Conservation (phyloP, 2,888 invertebrate species). For the Xestia xanthographa region DNA sequence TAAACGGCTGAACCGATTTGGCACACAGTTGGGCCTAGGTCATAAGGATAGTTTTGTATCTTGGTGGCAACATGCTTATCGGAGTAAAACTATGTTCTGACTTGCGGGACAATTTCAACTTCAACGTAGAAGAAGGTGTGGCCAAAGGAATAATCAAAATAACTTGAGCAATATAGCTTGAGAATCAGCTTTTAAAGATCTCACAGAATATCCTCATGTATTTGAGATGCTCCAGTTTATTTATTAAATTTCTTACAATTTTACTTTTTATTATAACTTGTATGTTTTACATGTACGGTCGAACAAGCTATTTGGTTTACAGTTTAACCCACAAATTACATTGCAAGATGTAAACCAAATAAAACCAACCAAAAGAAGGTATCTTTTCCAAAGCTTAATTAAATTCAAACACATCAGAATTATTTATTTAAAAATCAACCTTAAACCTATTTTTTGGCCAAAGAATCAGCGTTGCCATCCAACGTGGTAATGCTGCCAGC, state of each 20-base stretch:
- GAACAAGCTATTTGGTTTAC: too few species aligned
- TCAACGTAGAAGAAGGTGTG: background rate
- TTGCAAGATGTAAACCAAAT: too few species aligned
- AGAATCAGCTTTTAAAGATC: background rate
- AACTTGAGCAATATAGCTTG: background rate
- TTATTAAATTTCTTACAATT: background rate
- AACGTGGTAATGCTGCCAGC: too few species aligned
- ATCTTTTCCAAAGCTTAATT: background rate
- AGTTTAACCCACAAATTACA: too few species aligned
- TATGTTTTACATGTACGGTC: too few species aligned
- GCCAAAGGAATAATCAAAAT: background rate
- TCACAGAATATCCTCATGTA: too few species aligned
- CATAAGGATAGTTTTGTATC: background rate
- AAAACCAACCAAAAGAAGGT: too few species aligned
- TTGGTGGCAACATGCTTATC: background rate
- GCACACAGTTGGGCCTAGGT: background rate
- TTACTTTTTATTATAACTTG: background rate
- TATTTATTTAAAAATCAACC: background rate
- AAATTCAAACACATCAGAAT: background rate
- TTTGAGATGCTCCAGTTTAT: background rate
- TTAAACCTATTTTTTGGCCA: too few species aligned
- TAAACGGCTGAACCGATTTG: background rate
- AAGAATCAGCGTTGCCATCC: too few species aligned
- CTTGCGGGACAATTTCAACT: background rate
- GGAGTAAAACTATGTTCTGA: background rate